A percentile compares a stretch with the other conserved stretches of the same genome.
Conservation (phyloP, 2,888 invertebrate species). For the Brenthis hecate region DNA sequence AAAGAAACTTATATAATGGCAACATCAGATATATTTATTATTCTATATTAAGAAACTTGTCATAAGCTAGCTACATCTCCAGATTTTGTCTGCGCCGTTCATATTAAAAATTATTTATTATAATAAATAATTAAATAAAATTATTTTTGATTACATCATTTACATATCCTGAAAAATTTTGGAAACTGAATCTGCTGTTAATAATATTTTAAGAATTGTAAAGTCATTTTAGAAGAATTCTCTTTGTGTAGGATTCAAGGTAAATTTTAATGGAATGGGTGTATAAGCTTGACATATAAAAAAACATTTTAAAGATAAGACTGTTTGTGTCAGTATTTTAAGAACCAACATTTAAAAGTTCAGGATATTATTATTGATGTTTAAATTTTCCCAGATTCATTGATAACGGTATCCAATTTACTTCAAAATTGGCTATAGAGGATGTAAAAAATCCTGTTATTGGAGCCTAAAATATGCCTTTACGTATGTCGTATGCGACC, state of each 20-base stretch:
- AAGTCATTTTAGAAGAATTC: constrained; percentile 22
- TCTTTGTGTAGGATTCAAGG: constrained; percentile 24
- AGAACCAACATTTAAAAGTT: neutral
- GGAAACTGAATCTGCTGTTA: constrained; percentile 4
- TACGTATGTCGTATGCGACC: constrained; percentile 25
- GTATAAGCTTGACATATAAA: constrained; percentile 15
- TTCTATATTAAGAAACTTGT: too few relatives aligned
- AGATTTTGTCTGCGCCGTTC: neutral
- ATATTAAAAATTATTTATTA: neutral
- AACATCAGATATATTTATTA: too few relatives aligned
- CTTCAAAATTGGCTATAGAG: too few relatives aligned
- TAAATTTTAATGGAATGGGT: constrained; percentile 22
- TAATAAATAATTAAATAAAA: too few relatives aligned
- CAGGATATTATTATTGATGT: too few relatives aligned
- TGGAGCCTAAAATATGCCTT: neutral
- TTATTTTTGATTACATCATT: too few relatives aligned
- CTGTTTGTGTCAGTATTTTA: neutral
- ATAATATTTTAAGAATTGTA: constrained; percentile 9
- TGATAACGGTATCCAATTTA: too few relatives aligned
- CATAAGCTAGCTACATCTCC: neutral
- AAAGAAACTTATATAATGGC: too few relatives aligned
- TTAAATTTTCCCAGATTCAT: too few relatives aligned
- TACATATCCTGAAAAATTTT: neutral
- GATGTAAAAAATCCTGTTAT: constrained; percentile 1
- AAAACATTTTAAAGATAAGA: constrained; percentile 9